Percentiles rank a stretch among this genome's conserved stretches.
phyloP scores from a whole-genome alignment of 35 echinoderm and acorn worm genomes.

The Nesometra sesokonis region DNA sequence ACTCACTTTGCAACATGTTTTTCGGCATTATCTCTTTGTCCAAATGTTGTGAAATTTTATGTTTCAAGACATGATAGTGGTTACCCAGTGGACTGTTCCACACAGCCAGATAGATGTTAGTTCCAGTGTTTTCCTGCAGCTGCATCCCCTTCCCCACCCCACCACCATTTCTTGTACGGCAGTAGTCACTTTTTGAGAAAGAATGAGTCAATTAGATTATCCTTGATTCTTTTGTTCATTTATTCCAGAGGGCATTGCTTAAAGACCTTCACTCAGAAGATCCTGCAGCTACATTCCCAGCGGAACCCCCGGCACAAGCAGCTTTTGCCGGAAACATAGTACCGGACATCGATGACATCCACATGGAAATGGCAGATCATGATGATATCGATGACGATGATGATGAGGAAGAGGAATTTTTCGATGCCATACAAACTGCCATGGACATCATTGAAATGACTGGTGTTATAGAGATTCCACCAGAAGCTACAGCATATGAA shows the following conservation, averaged over 20 bases:
- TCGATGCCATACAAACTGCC: background rate
- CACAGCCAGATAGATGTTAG: too few relatives aligned
- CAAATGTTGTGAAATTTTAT: too few relatives aligned
- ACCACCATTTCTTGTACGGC: too few relatives aligned
- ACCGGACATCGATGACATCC: background rate
- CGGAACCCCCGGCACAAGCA: too few relatives aligned
- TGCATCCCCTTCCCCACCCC: too few relatives aligned
- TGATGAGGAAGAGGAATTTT: background rate
- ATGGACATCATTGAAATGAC: background rate
- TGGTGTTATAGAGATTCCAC: background rate
- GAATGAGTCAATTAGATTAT: too few relatives aligned
- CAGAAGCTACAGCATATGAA: background rate
- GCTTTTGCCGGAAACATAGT: background rate
- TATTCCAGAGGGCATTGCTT: background rate
- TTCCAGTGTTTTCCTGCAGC: too few relatives aligned
- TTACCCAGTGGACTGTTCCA: too few relatives aligned
- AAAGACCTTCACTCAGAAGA: background rate
- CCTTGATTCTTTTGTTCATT: background rate
- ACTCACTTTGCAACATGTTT: too few relatives aligned
- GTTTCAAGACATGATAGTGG: too few relatives aligned
- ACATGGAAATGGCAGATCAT: background rate
- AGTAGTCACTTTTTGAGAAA: too few relatives aligned
- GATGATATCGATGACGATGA: background rate
- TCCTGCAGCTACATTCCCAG: background rate
- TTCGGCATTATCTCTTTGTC: too few relatives aligned